Evolutionary conservation across 2,797 vertebrate species (phyloP).

Genomic region (Hydrolagus colliei): DNA sequence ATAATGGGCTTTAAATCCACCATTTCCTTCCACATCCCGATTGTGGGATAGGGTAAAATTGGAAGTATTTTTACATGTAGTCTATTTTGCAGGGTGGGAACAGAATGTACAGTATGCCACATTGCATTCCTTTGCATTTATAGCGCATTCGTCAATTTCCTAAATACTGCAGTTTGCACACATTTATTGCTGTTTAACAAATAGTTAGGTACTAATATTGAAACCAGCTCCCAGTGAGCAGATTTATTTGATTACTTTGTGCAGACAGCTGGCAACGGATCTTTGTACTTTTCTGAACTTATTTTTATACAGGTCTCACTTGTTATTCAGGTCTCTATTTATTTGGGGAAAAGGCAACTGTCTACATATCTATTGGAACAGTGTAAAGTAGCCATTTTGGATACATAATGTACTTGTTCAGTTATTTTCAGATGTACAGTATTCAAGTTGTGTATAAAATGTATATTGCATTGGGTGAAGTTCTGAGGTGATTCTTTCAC

Average conservation of each 20-base stretch:
- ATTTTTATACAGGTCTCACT: no score
- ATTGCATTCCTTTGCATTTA: neutral
- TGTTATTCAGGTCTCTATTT: no score
- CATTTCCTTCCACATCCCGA: neutral
- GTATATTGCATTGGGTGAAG: no score
- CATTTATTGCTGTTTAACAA: neutral
- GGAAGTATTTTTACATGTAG: constrained; percentile 2
- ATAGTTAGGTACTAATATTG: neutral
- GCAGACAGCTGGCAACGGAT: neutral
- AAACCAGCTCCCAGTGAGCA: neutral
- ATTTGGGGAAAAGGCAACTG: no score
- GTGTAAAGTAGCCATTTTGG: no score
- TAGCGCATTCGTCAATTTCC: neutral
- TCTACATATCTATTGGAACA: no score
- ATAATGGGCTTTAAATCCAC: neutral
- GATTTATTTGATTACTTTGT: neutral
- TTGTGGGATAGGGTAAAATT: neutral
- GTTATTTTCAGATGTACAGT: no score
- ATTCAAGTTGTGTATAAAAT: no score
- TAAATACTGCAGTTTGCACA: no score
- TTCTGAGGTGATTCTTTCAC: no score
- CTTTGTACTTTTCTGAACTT: neutral
- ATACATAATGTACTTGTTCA: no score
- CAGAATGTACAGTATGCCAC: neutral
- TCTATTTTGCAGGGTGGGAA: constrained; percentile 9